Evolutionary conservation across 2,888 invertebrate species (phyloP), one percentile per base, ranked within the genome.

Genomic region (Neocrepidodera transversa): DNA sequence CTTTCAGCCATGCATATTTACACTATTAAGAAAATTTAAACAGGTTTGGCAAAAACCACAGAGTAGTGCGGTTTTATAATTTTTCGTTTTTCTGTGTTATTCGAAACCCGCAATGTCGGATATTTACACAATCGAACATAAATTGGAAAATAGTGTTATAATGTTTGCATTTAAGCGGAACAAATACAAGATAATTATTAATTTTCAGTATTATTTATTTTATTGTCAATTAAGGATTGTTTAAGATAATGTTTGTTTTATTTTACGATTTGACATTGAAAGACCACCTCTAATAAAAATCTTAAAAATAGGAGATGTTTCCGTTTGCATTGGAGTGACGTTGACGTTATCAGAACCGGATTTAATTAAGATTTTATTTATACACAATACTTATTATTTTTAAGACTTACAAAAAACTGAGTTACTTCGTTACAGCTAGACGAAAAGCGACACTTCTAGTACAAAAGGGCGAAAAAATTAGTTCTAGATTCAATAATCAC

Each of bases 61-160:
- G 7, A 3, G 17, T 6, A 28, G 51, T 38, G 38, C 7, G 36
- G 50, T 50, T 50, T 36, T 38, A 26, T 38, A 36, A 50, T 16
- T 35, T 50, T 38, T 38, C 6, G 36, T 32, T 13, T 23, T 51
- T 26, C 64, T 63, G 58, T 63, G 58, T 63, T 65, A 62, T 65
- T 47, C 58, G 20, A 53, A 23, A 32, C 38, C 14, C 35, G 36
- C 45, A 45, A 26, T 38, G 16, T 51, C 67, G 70, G 68, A 70
- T 68, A 68, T 70, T 68, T 70, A 66, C 68, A 64, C 66, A 68
- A 67, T 65, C 64, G 62, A 63, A 60, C 62, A 63, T 67, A 68
- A 68, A 70, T 67, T 68, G 68, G 62, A 68, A 67, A 69, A 67
- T 68, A 65, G 55, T 69, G 68, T 69, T 65, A 68, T 64, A 65